A percentile compares a stretch with the other conserved stretches of the same genome.
Conservation (phyloP, 2,797 vertebrate genomes). For the Sitta carolinensis region DNA sequence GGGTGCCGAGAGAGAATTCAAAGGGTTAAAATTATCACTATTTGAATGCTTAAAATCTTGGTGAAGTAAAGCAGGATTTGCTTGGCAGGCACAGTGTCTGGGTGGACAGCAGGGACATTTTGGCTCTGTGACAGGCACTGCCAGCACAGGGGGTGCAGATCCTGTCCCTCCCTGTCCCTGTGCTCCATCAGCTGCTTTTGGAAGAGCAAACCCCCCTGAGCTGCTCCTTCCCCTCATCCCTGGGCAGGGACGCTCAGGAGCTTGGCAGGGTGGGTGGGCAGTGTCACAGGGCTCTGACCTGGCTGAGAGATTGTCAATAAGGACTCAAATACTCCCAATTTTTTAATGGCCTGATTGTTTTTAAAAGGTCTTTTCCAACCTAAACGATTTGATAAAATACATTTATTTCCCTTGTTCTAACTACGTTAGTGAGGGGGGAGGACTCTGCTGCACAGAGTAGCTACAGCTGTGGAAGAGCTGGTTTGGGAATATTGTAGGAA, state of each 20-base stretch:
- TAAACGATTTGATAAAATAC: not conserved
- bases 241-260: rapidly evolving
- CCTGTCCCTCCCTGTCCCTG: not conserved
- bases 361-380: not conserved
- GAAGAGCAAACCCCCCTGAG: not conserved
- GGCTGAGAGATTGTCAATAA: not conserved
- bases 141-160: not conserved
- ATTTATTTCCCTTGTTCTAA: not conserved
- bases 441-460: not conserved
- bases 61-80: not conserved
- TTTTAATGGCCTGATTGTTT: not conserved
- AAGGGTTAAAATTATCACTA: rapidly evolving
- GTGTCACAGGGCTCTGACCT: not conserved
- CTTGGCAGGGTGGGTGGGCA: not conserved
- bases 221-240: not conserved
- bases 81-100: rapidly evolving
- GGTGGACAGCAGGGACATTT: rapidly evolving
- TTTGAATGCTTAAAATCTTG: not conserved
- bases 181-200: not conserved
- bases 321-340: not conserved
- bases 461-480: not conserved
- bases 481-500: not conserved
- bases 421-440: not conserved
- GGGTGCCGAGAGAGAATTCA: not conserved
- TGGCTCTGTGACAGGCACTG: rapidly evolving